Base-by-base conservation (phyloP, 2,888 invertebrate genomes). In the Leucania comma region DNA sequence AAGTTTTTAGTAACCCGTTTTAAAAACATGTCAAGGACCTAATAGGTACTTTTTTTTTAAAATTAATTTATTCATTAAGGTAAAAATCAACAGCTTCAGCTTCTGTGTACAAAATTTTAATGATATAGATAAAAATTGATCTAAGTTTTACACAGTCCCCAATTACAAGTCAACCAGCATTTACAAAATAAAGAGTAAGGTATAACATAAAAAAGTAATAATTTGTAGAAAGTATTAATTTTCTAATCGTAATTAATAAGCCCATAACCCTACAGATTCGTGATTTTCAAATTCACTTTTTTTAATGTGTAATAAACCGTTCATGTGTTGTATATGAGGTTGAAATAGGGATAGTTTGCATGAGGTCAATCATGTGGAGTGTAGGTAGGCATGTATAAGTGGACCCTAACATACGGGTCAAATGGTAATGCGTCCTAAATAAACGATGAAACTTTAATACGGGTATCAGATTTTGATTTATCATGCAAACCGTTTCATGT, bases 341-440 rank as follows among this genome's bases (percentile, higher is more conserved):
- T 65, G 58, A 70, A 69, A 59, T 70, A 59, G 24, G 65, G 42
- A 75, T 63, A 75, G 76, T 75, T 75, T 75, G 71, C 62, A 57
- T 64, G 71, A 56, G 70, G 60, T 72, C 29, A 65, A 77, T 72
- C 57, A 57, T 72, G 57, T 24, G 56, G 72, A 50, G 35, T 22
- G 65, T 61, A 75, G 60, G 72, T 60, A 59, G 62, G 51, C 38
- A 32, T 76, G 38, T 61, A 32, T 77, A 58, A 61, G 56, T 65
- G 56, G 65, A 71, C 65, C 60, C 56, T 32, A 57, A 78, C 59
- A 66, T 78, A 53, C 72, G 75, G 78, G 75, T 78, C 62, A 72
- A 66, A 78, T 72, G 60, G 59, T 76, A 76, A 76, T 78, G 42
- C 78, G 72, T 76, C 78, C 75, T 76, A 76, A 76, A 78, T 76